Evolutionary conservation across 1,140 invertebrate species (phyloP), one percentile per base, ranked within the genome.

Genomic region (Vanessa tameamea): DNA sequence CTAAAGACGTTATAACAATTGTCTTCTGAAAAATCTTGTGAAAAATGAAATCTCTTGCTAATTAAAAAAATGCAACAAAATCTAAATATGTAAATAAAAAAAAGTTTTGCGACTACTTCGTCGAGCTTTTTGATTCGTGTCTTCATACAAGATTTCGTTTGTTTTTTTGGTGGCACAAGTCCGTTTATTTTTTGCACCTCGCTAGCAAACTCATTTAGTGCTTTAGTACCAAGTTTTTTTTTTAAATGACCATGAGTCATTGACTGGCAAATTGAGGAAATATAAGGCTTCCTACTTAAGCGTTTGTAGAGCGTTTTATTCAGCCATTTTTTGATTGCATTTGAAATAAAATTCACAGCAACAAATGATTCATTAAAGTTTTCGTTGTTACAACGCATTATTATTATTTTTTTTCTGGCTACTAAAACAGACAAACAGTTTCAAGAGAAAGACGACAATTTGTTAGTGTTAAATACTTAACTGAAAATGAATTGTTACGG

Each of bases 141-240:
- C 26, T n/a, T 50, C 4, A 5, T 50, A 15, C 48, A 12, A 50
- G 15, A 13, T 14, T n/a, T 23, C 6, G 6, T 20, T 20, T 69
- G 47, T 69, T 48, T 31, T 31, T 69, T 48, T 69, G 47, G 47
- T 9, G 74, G 77, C 74, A 77, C 75, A 31, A 67, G 64, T 63
- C 70, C 59, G 63, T 78, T 71, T 71, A 78, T 66, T 83, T 82
- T 83, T 81, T 84, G 64, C 73, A 16, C n/a, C 16, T 55, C 26
- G 16, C 15, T 26, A 11, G 31, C 20, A 37, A 15, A 67, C 37
- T 50, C 31, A 57, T 65, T 72, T 57, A 37, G 37, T 47, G 12
- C 16, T 67, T 73, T 70, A 37, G 12, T 20, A 48, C n/a, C 5
- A 15, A 61, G 53, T 66, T 67, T 67, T 67, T 67, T 67, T 31